These are phyloP conservation scores for Leucophora obtusa DNA, from an alignment of 2,888 invertebrate species.

Conservation along the genomic window DNA sequence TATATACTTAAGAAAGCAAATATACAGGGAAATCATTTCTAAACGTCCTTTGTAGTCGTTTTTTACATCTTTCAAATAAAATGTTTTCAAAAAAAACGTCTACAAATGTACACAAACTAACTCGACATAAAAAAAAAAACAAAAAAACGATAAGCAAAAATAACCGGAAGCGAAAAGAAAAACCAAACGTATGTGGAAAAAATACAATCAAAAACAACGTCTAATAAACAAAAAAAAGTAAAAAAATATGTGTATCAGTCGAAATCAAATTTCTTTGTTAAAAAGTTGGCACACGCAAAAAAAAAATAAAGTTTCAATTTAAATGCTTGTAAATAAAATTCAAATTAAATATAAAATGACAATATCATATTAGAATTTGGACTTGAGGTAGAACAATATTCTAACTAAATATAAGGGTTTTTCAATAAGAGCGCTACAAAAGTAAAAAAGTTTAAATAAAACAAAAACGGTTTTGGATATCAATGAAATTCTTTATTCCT, in stretches of 20 bases:
- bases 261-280: no score
- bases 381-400: no score
- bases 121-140: not conserved
- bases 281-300: no score
- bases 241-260: not conserved
- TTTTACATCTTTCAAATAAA: not conserved
- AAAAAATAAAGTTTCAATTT: no score
- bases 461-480: no score
- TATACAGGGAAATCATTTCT: conserved; percentile 36
- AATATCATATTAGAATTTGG: no score
- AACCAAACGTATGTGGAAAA: not conserved
- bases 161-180: not conserved
- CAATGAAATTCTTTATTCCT: no score
- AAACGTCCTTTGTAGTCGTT: conserved; percentile 32
- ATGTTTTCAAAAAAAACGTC: not conserved
- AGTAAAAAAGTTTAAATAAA: no score
- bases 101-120: not conserved
- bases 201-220: not conserved
- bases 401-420: no score
- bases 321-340: no score
- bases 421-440: no score
- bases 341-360: no score
- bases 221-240: not conserved
- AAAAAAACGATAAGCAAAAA: not conserved
- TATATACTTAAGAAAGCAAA: not conserved